Percentiles rank a stretch among this genome's conserved stretches.
phyloP scores from a whole-genome alignment of 2,797 vertebrate species.

The Smutsia temminckii region DNA sequence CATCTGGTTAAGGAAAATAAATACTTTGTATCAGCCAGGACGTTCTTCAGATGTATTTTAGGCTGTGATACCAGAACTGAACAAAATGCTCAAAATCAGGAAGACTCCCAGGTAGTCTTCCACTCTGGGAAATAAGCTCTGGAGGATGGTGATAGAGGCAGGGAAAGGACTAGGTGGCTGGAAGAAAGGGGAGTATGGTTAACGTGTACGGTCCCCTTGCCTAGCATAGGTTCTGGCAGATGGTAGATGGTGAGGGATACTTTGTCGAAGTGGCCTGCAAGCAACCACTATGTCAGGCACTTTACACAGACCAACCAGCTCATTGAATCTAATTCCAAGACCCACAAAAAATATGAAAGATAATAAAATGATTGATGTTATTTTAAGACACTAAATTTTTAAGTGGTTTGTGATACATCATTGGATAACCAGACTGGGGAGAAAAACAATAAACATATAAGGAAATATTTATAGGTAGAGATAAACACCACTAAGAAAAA shows the following conservation, averaged over 20 bases:
- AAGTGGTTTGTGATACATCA: not conserved
- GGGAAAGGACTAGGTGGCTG: not conserved
- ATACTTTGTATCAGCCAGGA: not conserved
- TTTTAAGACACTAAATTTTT: not conserved
- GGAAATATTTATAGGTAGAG: not conserved
- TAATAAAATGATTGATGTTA: not conserved
- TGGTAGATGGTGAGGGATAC: not conserved
- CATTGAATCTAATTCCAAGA: not conserved
- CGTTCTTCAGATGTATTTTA: not conserved
- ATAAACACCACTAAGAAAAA: not conserved
- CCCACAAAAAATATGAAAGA: not conserved
- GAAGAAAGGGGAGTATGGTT: not conserved
- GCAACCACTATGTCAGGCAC: not conserved
- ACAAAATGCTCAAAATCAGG: not conserved
- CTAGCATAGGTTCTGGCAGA: not conserved
- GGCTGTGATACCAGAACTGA: not conserved
- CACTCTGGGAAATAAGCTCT: not conserved
- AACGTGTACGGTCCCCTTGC: not conserved
- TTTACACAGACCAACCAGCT: not conserved
- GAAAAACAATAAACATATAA: not conserved
- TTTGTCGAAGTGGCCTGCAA: no score
- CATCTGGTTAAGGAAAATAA: not conserved
- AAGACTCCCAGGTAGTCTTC: not conserved
- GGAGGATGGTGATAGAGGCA: not conserved
- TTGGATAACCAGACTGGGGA: not conserved